A percentile compares a stretch with the other conserved stretches of the same genome.
These are phyloP conservation scores for Acromyrmex heyeri DNA, from an alignment of 1,140 invertebrate species.

Conservation along the genomic window DNA sequence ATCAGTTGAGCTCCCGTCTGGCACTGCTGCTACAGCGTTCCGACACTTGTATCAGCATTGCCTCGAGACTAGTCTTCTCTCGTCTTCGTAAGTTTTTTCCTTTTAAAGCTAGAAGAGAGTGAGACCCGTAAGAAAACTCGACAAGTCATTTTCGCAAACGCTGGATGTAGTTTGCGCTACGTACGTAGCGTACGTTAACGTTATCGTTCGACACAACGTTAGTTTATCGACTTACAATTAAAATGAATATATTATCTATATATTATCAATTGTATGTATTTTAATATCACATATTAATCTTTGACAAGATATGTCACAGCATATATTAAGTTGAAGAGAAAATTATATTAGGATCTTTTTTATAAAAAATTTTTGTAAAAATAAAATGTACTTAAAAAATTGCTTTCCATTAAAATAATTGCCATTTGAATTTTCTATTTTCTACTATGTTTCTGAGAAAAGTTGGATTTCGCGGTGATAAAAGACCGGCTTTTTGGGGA, in stretches of 20 bases:
- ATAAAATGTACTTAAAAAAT: no score
- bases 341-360: no score
- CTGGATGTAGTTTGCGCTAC: neutral
- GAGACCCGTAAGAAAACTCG: neutral
- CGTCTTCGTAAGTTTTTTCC: neutral
- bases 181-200: neutral
- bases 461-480: no score
- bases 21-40: conserved; percentile 49
- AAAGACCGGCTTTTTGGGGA: no score
- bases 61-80: conserved; percentile 23
- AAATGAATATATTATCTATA: neutral
- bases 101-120: conserved; percentile 47
- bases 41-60: conserved; percentile 56
- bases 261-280: neutral
- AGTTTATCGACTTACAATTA: neutral
- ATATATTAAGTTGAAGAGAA: no score
- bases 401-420: no score
- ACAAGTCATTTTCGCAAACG: neutral
- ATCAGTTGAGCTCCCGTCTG: conserved; percentile 79
- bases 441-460: no score
- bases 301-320: neutral
- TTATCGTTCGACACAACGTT: neutral
- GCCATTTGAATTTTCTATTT: no score
- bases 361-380: no score
- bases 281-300: neutral